Conservation (phyloP, 2,113 vertebrate species). For the Solenodon paradoxus region DNA sequence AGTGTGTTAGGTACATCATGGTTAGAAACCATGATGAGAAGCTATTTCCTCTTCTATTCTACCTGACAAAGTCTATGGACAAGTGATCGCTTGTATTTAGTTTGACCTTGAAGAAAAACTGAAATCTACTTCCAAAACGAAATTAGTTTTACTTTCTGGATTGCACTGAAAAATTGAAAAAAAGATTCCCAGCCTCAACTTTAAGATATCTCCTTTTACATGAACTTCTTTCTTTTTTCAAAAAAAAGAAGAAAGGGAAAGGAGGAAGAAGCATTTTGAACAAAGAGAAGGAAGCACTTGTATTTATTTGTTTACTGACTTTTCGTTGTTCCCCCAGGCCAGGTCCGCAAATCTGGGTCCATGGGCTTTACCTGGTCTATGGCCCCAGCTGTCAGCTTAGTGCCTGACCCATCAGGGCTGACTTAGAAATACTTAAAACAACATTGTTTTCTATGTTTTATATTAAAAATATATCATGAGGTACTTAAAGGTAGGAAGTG, state of each 20-base stretch:
- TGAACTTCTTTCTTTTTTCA: too few relatives aligned
- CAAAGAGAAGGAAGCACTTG: too few relatives aligned
- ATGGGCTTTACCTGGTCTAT: too few relatives aligned
- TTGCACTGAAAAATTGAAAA: neutral
- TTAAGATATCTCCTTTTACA: slow-evolving; percentile 14
- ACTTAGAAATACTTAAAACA: too few relatives aligned
- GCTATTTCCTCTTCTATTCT: neutral
- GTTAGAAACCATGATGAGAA: neutral
- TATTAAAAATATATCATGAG: neutral
- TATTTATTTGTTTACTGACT: too few relatives aligned
- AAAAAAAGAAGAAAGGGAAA: too few relatives aligned
- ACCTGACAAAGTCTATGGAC: neutral
- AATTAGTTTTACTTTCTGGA: slow-evolving; percentile 49
- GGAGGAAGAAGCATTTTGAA: too few relatives aligned
- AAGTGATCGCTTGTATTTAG: neutral
- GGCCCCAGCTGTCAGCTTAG: too few relatives aligned
- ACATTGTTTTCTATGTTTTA: neutral
- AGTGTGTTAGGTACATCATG: neutral
- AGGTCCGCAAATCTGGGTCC: too few relatives aligned
- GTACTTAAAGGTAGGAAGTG: neutral
- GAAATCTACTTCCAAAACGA: neutral
- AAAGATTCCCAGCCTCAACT: neutral
- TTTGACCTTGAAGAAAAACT: slow-evolving; percentile 9
- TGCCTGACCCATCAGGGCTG: too few relatives aligned
- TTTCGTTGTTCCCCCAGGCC: too few relatives aligned